Percentiles rank a stretch among this genome's conserved stretches.
phyloP scores from a whole-genome alignment of 2,113 vertebrate genomes.

The Phyllostomus discolor region DNA sequence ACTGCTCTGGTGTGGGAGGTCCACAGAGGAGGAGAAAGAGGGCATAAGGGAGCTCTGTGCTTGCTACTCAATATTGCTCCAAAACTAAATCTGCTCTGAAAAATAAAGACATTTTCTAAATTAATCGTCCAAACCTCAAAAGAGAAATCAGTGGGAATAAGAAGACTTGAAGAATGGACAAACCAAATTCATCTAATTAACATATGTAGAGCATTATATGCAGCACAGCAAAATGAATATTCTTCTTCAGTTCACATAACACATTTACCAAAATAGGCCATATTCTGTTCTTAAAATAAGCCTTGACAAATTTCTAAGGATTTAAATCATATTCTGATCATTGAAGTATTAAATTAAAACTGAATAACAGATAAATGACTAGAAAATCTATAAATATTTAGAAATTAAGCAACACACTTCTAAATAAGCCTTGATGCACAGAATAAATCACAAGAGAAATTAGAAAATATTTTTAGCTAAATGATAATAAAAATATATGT shows the following conservation, averaged over 20 bases:
- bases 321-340: slow-evolving; percentile 18
- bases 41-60: not conserved
- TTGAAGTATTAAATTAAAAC: not conserved
- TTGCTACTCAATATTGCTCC: not conserved
- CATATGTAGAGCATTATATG: not conserved
- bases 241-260: not conserved
- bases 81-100: not conserved
- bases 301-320: not conserved
- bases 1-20: not conserved
- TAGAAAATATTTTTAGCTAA: slow-evolving; percentile 15
- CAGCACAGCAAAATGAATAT: not conserved
- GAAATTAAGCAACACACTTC: not conserved
- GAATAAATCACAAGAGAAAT: not conserved
- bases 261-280: not conserved
- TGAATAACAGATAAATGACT: not conserved
- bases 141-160: not conserved
- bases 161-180: not conserved
- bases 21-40: not conserved
- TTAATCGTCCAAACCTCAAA: not conserved
- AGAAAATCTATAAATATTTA: not conserved
- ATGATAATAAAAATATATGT: not conserved
- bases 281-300: not conserved
- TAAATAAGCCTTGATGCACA: not conserved
- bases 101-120: not conserved
- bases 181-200: not conserved